A percentile compares a stretch with the other conserved stretches of the same genome.
Evolutionary conservation across 2,888 invertebrate species (phyloP).

Genomic region (Abscondita cerata): DNA sequence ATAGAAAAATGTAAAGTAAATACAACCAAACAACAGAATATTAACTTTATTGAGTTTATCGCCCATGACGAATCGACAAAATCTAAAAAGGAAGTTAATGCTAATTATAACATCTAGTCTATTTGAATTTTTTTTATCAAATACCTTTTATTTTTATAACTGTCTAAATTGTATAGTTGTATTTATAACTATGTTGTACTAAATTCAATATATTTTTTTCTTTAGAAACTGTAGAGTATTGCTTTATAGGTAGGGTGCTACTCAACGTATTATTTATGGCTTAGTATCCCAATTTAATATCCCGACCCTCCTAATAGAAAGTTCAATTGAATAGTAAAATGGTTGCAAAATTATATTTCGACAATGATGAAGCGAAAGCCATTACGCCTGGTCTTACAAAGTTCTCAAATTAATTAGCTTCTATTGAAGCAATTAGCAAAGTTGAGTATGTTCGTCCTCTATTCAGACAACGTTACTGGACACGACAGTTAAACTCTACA

Average conservation of each 20-base stretch:
- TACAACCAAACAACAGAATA: too few species aligned
- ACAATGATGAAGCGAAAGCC: slow-evolving; percentile 18
- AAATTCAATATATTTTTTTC: too few species aligned
- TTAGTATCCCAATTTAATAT: slow-evolving; percentile 4
- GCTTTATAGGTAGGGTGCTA: slow-evolving; percentile 4
- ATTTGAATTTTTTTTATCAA: too few species aligned
- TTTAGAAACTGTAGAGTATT: too few species aligned
- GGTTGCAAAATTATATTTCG: slow-evolving; percentile 14
- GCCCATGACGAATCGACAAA: too few species aligned
- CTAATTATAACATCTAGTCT: too few species aligned
- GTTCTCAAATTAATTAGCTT: slow-evolving; percentile 26
- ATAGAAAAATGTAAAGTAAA: too few species aligned
- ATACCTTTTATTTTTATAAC: too few species aligned
- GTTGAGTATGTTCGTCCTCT: slow-evolving; percentile 18
- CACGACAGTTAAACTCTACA: slow-evolving; percentile 24
- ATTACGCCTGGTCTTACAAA: slow-evolving; percentile 20
- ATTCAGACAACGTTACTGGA: slow-evolving; percentile 20
- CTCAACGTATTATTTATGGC: slow-evolving; percentile 6
- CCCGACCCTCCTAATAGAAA: slow-evolving; percentile 7
- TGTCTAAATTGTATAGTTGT: too few species aligned
- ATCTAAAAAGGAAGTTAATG: too few species aligned
- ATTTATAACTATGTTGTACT: too few species aligned
- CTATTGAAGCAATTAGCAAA: slow-evolving; percentile 26
- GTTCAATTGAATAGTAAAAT: slow-evolving; percentile 7
- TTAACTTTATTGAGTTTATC: too few species aligned